Percentiles rank a stretch among this genome's conserved stretches.
These are phyloP conservation scores for Diacarnus erythraeanus DNA, from an alignment of 37 sponge, comb jelly and placozoan genomes.

Conservation along the genomic window DNA sequence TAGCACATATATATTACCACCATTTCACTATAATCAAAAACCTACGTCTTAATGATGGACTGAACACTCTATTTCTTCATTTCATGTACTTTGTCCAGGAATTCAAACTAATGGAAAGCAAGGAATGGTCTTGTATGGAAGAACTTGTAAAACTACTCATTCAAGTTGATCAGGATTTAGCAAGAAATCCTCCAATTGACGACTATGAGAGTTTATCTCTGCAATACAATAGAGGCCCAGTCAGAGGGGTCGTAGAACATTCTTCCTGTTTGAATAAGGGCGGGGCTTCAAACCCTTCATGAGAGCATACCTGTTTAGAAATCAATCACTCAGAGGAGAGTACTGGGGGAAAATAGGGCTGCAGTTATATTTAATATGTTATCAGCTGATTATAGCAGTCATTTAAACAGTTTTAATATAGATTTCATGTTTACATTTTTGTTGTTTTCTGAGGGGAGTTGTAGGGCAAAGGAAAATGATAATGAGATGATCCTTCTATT, in stretches of 20 bases:
- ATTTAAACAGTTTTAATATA: too few relatives aligned
- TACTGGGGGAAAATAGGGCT: too few relatives aligned
- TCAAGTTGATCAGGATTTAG: slow-evolving; percentile 45
- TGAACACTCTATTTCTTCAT: slow-evolving; percentile 87
- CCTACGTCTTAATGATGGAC: slow-evolving; percentile 55
- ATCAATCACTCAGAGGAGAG: too few relatives aligned
- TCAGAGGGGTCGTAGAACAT: background rate
- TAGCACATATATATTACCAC: slow-evolving; percentile 89
- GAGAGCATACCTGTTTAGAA: too few relatives aligned
- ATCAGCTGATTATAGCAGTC: too few relatives aligned
- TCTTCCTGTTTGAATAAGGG: background rate
- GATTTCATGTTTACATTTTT: too few relatives aligned
- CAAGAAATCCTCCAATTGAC: slow-evolving; percentile 41
- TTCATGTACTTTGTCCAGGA: slow-evolving; percentile 86
- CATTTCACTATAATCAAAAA: slow-evolving; percentile 63
- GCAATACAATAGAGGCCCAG: background rate
- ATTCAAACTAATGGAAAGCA: slow-evolving; percentile 71
- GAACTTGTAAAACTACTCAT: slow-evolving; percentile 66
- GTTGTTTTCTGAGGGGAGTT: too few relatives aligned
- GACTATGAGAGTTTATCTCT: slow-evolving; percentile 9
- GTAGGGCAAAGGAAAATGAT: too few relatives aligned
- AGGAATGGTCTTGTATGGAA: slow-evolving; percentile 67
- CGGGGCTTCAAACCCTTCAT: background rate
- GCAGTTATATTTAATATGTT: too few relatives aligned
- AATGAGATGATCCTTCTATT: too few relatives aligned